Percentiles rank a stretch among this genome's conserved stretches.
Evolutionary conservation across 2,113 vertebrate species (phyloP).

Genomic region (Corydoras sp.): DNA sequence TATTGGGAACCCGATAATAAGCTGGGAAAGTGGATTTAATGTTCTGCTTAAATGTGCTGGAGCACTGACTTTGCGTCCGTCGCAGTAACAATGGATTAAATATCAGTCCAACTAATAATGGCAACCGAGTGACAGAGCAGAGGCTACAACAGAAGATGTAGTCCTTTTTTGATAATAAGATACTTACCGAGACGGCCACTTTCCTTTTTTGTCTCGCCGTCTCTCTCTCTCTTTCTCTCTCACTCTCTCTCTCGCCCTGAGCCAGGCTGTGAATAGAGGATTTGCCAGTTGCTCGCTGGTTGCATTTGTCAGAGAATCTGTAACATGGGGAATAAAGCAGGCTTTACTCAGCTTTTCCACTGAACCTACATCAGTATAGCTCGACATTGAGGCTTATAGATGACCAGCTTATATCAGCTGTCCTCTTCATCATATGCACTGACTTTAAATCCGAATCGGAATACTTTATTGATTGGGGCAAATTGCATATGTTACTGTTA

Average conservation of each 20-base stretch:
- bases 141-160: conserved; percentile 43
- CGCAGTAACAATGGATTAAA: conserved; percentile 68
- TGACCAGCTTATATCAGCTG: conserved; percentile 17
- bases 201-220: conserved; percentile 5
- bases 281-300: conserved; percentile 54
- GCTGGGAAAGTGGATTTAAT: conserved; percentile 70
- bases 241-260: conserved; percentile 4
- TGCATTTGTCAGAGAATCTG: conserved; percentile 50
- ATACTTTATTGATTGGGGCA: no score
- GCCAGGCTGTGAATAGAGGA: conserved; percentile 50
- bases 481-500: no score
- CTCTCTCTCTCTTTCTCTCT: background rate
- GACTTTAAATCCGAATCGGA: no score
- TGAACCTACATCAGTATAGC: conserved; percentile 26
- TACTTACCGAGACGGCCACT: conserved; percentile 64
- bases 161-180: conserved; percentile 71
- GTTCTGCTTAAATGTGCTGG: conserved; percentile 66
- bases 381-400: conserved; percentile 26
- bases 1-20: conserved; percentile 62
- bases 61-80: conserved; percentile 68
- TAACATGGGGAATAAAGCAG: conserved; percentile 36
- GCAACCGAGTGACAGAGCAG: conserved; percentile 59
- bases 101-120: conserved; percentile 65
- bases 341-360: conserved; percentile 37
- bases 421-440: background rate